Conservation (phyloP, 2,113 vertebrate genomes). For the Lophochroa leadbeateri region DNA sequence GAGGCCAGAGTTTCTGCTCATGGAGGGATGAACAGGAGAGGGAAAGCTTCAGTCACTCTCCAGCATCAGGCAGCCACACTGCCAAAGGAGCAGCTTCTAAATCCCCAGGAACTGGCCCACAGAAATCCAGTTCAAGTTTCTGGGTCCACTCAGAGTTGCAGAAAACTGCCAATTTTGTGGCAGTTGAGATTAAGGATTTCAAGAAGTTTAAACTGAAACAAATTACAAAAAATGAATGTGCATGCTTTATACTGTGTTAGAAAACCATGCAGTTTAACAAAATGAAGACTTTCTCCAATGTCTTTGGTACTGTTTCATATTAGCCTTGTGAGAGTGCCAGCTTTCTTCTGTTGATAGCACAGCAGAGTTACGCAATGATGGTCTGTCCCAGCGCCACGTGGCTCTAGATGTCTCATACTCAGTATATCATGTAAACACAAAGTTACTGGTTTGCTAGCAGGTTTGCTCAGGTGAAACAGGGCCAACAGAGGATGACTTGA, state of each 20-base stretch:
- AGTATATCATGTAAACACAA: not conserved
- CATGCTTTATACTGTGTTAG: not conserved
- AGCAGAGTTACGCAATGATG: not conserved
- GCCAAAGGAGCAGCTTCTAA: not conserved
- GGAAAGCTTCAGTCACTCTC: not conserved
- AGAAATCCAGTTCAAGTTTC: not conserved
- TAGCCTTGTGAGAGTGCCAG: not conserved
- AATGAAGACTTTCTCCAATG: not conserved
- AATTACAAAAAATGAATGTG: not conserved
- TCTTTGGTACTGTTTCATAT: not conserved
- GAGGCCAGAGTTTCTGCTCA: not conserved
- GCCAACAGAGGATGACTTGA: constrained; percentile 12
- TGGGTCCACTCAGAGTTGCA: not conserved
- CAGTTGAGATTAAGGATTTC: not conserved
- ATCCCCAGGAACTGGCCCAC: not conserved
- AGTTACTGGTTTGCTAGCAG: constrained; percentile 10
- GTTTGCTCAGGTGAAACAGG: not conserved
- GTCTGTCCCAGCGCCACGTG: not conserved
- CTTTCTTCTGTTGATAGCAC: not conserved
- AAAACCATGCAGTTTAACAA: not conserved
- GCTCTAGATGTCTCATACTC: not conserved
- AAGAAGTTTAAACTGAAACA: not conserved
- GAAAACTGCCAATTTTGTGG: not conserved
- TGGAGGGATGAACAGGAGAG: not conserved
- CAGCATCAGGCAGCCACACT: not conserved